These are phyloP conservation scores for Cynocephalus volans DNA, from an alignment of 2,113 vertebrate species.

Conservation along the genomic window DNA sequence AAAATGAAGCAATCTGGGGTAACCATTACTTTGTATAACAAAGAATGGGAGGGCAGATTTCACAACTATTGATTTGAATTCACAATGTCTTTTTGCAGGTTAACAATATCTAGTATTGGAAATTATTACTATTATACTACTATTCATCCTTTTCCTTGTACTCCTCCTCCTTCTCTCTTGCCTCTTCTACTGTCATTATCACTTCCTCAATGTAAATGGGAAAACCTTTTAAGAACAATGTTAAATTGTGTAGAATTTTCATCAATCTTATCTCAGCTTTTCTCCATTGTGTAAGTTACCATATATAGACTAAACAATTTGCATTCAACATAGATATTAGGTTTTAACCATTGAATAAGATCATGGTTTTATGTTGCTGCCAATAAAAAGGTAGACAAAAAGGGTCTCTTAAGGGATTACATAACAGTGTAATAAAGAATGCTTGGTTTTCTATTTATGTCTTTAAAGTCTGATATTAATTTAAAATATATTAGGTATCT, in stretches of 20 bases:
- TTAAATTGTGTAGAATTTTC: neutral
- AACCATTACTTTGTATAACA: neutral
- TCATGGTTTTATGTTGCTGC: neutral
- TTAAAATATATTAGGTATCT: neutral
- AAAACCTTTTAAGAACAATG: neutral
- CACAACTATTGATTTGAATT: neutral
- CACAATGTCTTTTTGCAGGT: neutral
- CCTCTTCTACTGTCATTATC: too few relatives aligned
- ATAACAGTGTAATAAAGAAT: neutral
- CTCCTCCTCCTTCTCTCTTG: neutral
- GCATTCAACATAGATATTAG: too few relatives aligned
- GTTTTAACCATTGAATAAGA: neutral
- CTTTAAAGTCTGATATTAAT: neutral
- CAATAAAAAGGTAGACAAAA: neutral
- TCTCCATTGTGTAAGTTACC: neutral
- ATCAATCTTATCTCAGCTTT: neutral
- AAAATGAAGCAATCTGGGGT: neutral
- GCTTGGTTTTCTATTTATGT: neutral
- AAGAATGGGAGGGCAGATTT: neutral
- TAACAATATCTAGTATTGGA: neutral
- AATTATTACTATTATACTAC: neutral
- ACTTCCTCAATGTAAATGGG: neutral
- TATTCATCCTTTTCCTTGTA: neutral
- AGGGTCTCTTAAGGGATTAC: neutral
- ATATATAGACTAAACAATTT: neutral